Evolutionary conservation across 2,888 invertebrate species (phyloP).

Genomic region (Lumbricus terrestris): DNA sequence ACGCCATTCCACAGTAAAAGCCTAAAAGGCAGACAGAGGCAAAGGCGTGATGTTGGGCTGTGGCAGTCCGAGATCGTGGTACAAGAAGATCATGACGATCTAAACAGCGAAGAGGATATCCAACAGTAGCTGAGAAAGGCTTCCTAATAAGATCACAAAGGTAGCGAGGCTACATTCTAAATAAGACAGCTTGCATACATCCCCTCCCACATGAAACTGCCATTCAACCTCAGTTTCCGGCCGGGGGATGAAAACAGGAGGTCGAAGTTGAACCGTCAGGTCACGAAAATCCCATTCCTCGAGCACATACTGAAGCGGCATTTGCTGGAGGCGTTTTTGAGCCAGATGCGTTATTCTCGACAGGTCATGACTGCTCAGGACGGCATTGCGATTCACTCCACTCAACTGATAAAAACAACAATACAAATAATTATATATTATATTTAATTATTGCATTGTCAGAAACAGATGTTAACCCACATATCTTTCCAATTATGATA

Average conservation of each 20-base stretch:
- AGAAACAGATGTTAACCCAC: neutral
- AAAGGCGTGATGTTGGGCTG: no score
- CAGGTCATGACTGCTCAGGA: neutral
- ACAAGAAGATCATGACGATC: no score
- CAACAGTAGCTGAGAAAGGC: no score
- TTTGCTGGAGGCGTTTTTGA: constrained; percentile 17
- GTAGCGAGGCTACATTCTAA: no score
- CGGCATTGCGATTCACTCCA: neutral
- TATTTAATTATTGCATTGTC: neutral
- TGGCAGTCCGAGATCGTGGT: no score
- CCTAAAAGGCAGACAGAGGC: no score
- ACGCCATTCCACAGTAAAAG: no score
- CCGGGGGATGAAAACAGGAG: constrained; percentile 72
- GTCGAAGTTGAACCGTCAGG: constrained; percentile 65
- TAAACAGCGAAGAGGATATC: no score
- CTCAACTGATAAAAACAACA: constrained; percentile 1
- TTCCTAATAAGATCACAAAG: no score
- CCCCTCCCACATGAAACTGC: no score
- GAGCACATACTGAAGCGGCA: constrained; percentile 71
- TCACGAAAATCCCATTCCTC: constrained; percentile 73
- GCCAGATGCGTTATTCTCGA: neutral
- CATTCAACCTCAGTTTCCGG: constrained; percentile 69
- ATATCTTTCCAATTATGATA: neutral
- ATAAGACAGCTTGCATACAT: no score
- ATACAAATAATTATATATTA: no score